Percentiles rank a stretch among this genome's conserved stretches.
Evolutionary conservation across 64 coral and sea anemone genomes (phyloP).

Genomic region (Stichodactyla mertensii): DNA sequence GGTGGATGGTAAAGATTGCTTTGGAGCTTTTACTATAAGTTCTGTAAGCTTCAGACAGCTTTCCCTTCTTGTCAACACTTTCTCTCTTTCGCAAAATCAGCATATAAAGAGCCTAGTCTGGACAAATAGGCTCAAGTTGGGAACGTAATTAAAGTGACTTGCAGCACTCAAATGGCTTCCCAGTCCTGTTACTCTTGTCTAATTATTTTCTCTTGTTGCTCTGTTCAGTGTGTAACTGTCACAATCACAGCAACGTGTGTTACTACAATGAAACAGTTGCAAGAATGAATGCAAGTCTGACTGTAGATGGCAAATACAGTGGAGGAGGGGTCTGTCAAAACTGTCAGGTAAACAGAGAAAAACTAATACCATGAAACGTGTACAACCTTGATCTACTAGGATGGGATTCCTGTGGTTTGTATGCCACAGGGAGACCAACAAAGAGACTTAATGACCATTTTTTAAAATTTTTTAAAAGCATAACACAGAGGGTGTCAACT

Average conservation of each 20-base stretch:
- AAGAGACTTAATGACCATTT: neutral
- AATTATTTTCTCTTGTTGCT: neutral
- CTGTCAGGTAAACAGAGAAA: conserved; percentile 55
- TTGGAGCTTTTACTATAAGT: no score
- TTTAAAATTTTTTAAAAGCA: conserved; percentile 38
- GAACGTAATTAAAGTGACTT: no score
- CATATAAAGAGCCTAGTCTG: no score
- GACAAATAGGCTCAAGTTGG: no score
- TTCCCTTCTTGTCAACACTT: no score
- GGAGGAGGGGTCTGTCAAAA: conserved; percentile 88
- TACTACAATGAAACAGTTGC: conserved; percentile 86
- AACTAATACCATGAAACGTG: no score
- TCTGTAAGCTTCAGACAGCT: no score
- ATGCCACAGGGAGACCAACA: neutral
- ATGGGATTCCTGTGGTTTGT: neutral
- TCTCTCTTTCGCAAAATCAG: no score
- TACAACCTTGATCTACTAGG: no score
- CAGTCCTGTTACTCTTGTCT: neutral
- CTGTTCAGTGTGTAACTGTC: conserved; percentile 82
- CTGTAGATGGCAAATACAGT: conserved; percentile 59
- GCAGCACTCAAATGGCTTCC: no score
- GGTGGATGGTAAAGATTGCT: no score
- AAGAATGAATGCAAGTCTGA: conserved; percentile 71
- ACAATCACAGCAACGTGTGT: conserved; percentile 75
- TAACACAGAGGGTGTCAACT: conserved; percentile 90